A percentile compares a stretch with the other conserved stretches of the same genome.
Conservation (phyloP, 1,140 invertebrate species). For the Phymastichus coffea region DNA sequence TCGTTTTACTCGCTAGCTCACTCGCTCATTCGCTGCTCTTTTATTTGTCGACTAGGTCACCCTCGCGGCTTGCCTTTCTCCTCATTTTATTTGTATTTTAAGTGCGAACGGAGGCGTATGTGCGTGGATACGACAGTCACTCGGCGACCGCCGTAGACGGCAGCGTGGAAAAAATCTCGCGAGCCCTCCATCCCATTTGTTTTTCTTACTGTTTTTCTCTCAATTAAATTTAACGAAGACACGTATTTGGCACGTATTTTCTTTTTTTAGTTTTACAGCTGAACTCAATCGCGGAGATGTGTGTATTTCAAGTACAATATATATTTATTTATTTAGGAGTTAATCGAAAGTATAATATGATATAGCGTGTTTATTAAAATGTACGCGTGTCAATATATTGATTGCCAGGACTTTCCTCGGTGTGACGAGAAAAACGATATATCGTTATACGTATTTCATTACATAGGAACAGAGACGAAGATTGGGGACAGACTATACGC, state of each 20-base stretch:
- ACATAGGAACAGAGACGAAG: constrained; percentile 47
- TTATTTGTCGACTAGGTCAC: no score
- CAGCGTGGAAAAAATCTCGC: no score
- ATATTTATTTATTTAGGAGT: background rate
- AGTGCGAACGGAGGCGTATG: background rate
- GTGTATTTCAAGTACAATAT: background rate
- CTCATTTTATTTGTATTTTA: background rate
- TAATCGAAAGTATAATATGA: constrained; percentile 12
- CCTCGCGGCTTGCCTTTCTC: no score
- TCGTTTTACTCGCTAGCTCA: no score
- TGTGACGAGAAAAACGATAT: constrained; percentile 5
- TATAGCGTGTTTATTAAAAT: no score
- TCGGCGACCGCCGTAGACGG: no score
- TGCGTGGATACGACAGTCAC: no score
- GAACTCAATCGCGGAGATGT: background rate
- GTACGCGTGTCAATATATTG: background rate
- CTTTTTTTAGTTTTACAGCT: background rate
- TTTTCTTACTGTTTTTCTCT: no score
- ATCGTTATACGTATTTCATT: background rate
- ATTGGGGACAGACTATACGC: constrained; percentile 42
- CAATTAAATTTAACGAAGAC: no score
- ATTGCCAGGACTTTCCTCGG: background rate
- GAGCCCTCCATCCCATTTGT: no score
- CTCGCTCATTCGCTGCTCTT: no score
- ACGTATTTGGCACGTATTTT: background rate